Base-by-base conservation (phyloP, 2,888 invertebrate species). In the Tortricodes alternella region DNA sequence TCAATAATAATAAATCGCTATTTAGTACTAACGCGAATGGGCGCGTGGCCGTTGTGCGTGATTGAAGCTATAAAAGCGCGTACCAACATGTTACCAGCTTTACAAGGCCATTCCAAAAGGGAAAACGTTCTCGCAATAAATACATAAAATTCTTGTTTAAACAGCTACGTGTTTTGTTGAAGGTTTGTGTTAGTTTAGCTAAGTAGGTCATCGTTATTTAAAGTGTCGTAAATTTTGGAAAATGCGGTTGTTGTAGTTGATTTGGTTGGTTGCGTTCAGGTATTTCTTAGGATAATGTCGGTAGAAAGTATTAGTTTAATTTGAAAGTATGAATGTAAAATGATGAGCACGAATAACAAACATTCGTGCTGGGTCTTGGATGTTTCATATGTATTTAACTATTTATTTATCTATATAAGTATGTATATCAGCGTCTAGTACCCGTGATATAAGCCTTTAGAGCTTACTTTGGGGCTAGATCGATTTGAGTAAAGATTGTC, bases 101-200 rank as follows among this genome's bases (percentile, higher is more conserved):
- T 53, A 48, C 48, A 48, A 53, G 53, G 53, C 48, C 53, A 39
- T 53, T 48, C 39, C 18, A 32, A 48, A 53, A 48, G 41, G 53
- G 53, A 41, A 48, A 53, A 48, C 39, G 34, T 53, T 48, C 53
- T 39, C 39, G 48, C 46, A 53, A 53, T 53, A 53, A 53, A 53
- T 53, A 53, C 53, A 48, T 53, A 53, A 53, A 53, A 48, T 53
- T 53, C 53, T 53, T 53, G 53, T 53, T 53, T 48, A 53, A 53
- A 53, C 48, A 53, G 34, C 46, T 41, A 53, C 53, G 53, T 53
- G 53, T 46, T 53, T 46, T 9, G 53, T 8, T 23, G 46, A 53
- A 53, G 48, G 53, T 48, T 53, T 27, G 19, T 41, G 41, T 39
- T 53, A 48, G 46, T 53, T 53, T 35, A 41, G 48, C 21, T 48